phyloP scores from a whole-genome alignment of 2,797 vertebrate species.

The Chromobotia macracanthus region DNA sequence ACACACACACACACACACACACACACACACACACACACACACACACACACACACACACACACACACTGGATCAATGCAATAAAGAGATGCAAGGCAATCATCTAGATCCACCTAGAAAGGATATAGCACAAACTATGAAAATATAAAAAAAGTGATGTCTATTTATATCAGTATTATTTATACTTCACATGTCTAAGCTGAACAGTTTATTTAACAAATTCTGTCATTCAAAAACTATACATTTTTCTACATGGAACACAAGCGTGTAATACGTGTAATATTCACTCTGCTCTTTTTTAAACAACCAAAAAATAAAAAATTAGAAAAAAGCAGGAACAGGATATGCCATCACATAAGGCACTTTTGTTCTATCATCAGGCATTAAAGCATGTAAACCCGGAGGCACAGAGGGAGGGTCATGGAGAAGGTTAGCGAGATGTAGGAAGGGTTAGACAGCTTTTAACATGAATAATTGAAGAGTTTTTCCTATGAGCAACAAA shows the following conservation, averaged over 20 bases:
- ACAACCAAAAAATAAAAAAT: conserved; percentile 17
- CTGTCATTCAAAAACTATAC: background rate
- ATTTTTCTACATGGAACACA: background rate
- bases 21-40: conserved; percentile 23
- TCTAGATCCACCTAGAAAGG: background rate
- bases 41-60: conserved; percentile 20
- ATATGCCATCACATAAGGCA: conserved; percentile 2
- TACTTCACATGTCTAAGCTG: background rate
- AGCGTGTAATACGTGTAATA: background rate
- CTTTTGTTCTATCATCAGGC: conserved; percentile 18
- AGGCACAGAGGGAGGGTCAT: conserved; percentile 17
- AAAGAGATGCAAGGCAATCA: background rate
- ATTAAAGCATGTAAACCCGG: conserved; percentile 34
- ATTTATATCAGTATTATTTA: background rate
- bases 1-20: conserved; percentile 36
- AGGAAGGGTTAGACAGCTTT: conserved; percentile 33
- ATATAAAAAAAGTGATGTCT: background rate
- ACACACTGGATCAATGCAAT: background rate
- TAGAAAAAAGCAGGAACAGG: conserved; percentile 7
- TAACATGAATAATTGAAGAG: conserved; percentile 66
- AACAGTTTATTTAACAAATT: background rate
- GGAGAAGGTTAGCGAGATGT: background rate
- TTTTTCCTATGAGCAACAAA: background rate
- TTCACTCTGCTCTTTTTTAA: background rate
- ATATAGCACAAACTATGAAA: background rate